Evolutionary conservation across 2,888 invertebrate genomes (phyloP), one percentile per base, ranked within the genome.

Genomic region (Mythimna lalbum): DNA sequence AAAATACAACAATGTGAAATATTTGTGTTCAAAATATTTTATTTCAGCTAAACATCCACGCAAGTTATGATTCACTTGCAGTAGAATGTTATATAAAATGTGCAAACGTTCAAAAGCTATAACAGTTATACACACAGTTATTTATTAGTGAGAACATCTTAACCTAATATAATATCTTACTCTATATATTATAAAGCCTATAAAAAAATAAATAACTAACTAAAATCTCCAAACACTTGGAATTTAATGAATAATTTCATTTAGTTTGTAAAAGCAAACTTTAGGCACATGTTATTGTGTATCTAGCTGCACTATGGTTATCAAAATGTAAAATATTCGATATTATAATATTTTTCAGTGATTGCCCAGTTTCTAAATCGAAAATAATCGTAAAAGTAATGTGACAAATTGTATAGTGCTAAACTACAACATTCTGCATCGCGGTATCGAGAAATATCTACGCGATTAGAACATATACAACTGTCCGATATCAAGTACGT

Each of bases 251-350:
- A 79, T 84, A 83, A 86, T 82, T 85, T 87, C 83, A 88, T 86
- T 70, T 52, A 64, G 52, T 73, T 79, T 47, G 65, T 63, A 52
- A 56, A 74, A 76, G 64, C 62, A 55, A 69, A 69, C 55, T 63
- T 81, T 82, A 88, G 86, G 87, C 89, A 89, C 87, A 80, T 82
- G 50, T 69, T 66, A 66, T 70, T 64, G 73, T 77, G 75, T 80
- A 75, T 69, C 60, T 80, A 85, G 77, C 78, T 81, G 80, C 76
- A 77, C 72, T 63, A 63, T 63, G 49, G 27, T 36, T 19, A 27
- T 27, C 27, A 4, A 27, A n/a, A 27, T 59, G 27, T 59, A 27
- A 27, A 56, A 63, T 63, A 76, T 81, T 69, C 53, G 47, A 62
- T 64, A 80, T 52, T 59, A 36, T 31, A 31, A 27, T 31, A 60